A percentile compares a stretch with the other conserved stretches of the same genome.
Evolutionary conservation across 2,888 invertebrate species (phyloP).

Genomic region (Gandaritis pyraliata): DNA sequence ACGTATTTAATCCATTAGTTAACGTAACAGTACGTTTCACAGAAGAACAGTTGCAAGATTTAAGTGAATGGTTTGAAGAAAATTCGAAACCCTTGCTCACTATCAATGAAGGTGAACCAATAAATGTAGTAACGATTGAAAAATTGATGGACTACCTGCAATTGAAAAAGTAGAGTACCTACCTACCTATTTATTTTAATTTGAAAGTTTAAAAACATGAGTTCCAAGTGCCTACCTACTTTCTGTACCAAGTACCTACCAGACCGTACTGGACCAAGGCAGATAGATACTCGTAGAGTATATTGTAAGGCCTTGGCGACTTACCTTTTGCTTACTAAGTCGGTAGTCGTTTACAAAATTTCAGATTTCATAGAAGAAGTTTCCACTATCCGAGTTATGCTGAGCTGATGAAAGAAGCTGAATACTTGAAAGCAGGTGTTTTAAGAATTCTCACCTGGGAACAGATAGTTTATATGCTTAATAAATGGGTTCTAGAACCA

Average conservation of each 20-base stretch:
- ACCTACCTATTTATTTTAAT: neutral
- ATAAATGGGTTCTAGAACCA: constrained; percentile 61
- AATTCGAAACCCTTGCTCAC: constrained; percentile 58
- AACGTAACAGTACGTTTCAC: constrained; percentile 60
- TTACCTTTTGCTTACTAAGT: constrained; percentile 23
- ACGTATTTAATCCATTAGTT: constrained; percentile 59
- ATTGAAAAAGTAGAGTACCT: constrained; percentile 62
- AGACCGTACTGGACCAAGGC: no score
- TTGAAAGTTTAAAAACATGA: no score
- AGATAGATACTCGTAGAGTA: no score
- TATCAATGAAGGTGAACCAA: constrained; percentile 59
- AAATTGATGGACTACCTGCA: constrained; percentile 62
- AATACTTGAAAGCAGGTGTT: constrained; percentile 60
- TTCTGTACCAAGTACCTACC: neutral
- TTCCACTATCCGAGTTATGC: constrained; percentile 69
- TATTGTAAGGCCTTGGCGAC: no score
- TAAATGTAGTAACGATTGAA: constrained; percentile 66
- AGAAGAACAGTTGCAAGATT: constrained; percentile 62
- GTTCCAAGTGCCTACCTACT: no score
- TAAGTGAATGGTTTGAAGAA: constrained; percentile 65
- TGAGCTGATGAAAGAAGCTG: constrained; percentile 68
- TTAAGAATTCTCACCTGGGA: constrained; percentile 64
- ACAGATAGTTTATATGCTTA: constrained; percentile 68
- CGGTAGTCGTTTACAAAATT: constrained; percentile 14
- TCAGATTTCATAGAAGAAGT: constrained; percentile 69